Evolutionary conservation across 2,113 vertebrate species (phyloP).

Genomic region (Carollia perspicillata): DNA sequence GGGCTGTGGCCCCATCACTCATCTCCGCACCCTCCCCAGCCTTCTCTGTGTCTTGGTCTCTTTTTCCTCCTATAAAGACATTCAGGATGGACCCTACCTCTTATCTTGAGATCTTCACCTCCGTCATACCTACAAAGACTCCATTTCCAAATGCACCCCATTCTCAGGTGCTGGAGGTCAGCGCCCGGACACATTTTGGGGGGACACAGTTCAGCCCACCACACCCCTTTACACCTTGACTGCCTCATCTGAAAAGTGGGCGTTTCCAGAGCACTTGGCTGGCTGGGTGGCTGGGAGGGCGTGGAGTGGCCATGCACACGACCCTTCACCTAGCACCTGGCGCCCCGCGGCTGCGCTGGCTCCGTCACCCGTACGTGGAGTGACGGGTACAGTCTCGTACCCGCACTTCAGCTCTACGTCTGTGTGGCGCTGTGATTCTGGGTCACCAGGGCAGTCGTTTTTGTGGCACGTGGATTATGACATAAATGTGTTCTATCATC

Average conservation of each 20-base stretch:
- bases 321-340: not conserved
- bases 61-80: not conserved
- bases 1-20: no score
- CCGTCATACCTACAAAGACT: no score
- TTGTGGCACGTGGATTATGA: not conserved
- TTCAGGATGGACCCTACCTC: not conserved
- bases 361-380: fast-evolving
- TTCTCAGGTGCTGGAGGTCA: no score
- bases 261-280: fast-evolving
- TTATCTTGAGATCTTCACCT: not conserved
- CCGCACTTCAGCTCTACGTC: not conserved
- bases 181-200: not conserved
- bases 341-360: fast-evolving
- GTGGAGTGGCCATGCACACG: fast-evolving
- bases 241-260: not conserved
- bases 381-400: fast-evolving
- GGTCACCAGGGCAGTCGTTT: not conserved
- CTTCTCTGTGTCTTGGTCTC: not conserved
- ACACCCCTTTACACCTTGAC: fast-evolving
- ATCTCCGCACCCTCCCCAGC: no score
- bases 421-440: not conserved
- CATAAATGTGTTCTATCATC: not conserved
- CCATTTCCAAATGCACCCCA: no score
- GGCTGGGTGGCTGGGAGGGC: fast-evolving
- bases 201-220: fast-evolving